Percentiles rank a stretch among this genome's conserved stretches.
These are phyloP conservation scores for Calliopum simillimum DNA, from an alignment of 2,888 invertebrate species.

Conservation along the genomic window DNA sequence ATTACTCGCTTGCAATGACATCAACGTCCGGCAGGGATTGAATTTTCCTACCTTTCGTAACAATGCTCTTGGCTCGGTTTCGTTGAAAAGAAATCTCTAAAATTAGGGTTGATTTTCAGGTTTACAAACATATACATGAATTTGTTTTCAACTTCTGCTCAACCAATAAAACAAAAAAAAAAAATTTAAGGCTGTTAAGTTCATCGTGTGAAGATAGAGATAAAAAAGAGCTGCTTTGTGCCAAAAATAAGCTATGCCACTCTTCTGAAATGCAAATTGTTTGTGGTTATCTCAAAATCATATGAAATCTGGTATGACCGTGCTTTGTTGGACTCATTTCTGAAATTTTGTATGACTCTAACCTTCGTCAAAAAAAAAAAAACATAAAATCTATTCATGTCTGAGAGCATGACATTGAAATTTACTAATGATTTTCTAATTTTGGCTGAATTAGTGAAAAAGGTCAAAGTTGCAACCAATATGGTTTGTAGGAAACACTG, in stretches of 20 bases:
- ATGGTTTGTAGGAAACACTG: no score
- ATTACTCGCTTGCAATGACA: neutral
- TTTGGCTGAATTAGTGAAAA: constrained; percentile 15
- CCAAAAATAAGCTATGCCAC: neutral
- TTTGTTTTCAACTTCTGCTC: neutral
- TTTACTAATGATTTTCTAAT: neutral
- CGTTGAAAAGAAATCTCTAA: no score
- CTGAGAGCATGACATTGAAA: constrained; percentile 4
- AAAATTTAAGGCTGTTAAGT: neutral
- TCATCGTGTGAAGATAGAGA: neutral
- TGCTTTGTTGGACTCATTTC: no score
- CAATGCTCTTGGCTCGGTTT: neutral
- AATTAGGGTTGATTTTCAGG: constrained; percentile 12
- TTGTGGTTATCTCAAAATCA: no score
- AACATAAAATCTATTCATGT: neutral
- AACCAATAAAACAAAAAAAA: neutral
- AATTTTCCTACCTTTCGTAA: neutral
- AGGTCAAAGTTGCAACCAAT: constrained; percentile 8
- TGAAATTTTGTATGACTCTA: no score
- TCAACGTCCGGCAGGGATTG: neutral
- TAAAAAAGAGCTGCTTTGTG: neutral
- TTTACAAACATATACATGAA: no score
- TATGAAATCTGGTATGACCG: no score
- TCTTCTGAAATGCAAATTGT: neutral
- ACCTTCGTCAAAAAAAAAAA: no score